A percentile compares a stretch with the other conserved stretches of the same genome.
Evolutionary conservation across 2,113 vertebrate genomes (phyloP).

Genomic region (Nymphicus hollandicus): DNA sequence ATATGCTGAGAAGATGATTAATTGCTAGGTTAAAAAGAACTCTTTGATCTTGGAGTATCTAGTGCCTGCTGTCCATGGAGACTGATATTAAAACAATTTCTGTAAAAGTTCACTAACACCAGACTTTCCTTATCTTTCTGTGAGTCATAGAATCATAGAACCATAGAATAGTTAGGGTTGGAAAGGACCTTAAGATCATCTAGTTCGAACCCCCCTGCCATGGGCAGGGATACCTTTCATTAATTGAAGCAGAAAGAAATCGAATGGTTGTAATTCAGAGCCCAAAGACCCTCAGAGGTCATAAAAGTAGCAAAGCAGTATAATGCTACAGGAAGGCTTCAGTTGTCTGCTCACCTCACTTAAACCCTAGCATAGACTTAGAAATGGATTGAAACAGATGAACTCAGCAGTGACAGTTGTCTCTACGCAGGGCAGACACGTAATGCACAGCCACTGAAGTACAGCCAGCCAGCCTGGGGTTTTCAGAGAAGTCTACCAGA

Average conservation of each 20-base stretch:
- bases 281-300: not conserved
- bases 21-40: conserved; percentile 41
- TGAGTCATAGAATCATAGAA: too few species aligned
- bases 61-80: not conserved
- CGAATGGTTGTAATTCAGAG: not conserved
- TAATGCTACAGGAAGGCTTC: not conserved
- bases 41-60: conserved; percentile 12
- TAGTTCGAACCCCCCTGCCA: too few species aligned
- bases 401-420: not conserved
- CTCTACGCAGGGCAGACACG: fast-evolving
- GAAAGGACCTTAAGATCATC: too few species aligned
- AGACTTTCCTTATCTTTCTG: not conserved
- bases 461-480: not conserved
- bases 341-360: not conserved
- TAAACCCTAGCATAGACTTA: not conserved
- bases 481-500: not conserved
- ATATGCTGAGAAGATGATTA: conserved; percentile 36
- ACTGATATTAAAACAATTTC: not conserved
- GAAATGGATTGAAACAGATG: not conserved
- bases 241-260: not conserved
- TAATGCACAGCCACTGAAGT: not conserved
- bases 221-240: not conserved
- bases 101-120: not conserved
- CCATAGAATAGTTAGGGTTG: too few species aligned
- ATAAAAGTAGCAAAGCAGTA: not conserved